phyloP scores from a whole-genome alignment of 2,113 vertebrate genomes.

The Pachyramphus minor region DNA sequence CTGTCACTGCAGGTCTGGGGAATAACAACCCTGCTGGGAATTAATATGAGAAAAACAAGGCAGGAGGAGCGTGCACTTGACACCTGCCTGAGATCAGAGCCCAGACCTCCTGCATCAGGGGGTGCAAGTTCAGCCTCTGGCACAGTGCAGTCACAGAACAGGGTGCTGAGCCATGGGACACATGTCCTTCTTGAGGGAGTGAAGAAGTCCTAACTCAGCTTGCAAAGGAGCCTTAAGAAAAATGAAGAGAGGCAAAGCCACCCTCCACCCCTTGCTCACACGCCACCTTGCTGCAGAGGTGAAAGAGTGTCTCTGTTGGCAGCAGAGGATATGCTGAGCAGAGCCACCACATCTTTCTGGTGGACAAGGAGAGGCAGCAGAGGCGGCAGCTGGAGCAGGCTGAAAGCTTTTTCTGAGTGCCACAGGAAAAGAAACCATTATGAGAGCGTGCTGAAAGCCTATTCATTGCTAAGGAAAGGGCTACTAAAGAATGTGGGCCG shows the following conservation, averaged over 20 bases:
- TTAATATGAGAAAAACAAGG: background rate
- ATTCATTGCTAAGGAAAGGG: slow-evolving; percentile 67
- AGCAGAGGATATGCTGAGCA: background rate
- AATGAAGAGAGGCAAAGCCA: background rate
- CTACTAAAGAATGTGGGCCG: slow-evolving; percentile 48
- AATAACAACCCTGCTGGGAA: background rate
- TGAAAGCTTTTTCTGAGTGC: slow-evolving; percentile 35
- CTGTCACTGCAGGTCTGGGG: background rate
- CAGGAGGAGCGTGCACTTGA: background rate
- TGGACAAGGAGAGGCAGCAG: background rate
- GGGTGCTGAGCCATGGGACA: background rate
- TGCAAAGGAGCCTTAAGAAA: background rate
- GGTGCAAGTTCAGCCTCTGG: background rate
- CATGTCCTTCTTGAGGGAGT: fast-evolving
- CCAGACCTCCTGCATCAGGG: background rate
- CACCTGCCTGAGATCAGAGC: background rate
- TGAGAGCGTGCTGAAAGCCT: slow-evolving; percentile 16
- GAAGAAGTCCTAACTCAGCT: background rate
- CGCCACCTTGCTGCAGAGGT: background rate
- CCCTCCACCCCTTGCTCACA: background rate
- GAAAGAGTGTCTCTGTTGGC: background rate
- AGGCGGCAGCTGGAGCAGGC: background rate
- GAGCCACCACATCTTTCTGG: background rate
- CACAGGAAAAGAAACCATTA: slow-evolving; percentile 42
- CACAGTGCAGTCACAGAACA: fast-evolving